Evolutionary conservation across 2,113 vertebrate species (phyloP).

Genomic region (Gambusia affinis): DNA sequence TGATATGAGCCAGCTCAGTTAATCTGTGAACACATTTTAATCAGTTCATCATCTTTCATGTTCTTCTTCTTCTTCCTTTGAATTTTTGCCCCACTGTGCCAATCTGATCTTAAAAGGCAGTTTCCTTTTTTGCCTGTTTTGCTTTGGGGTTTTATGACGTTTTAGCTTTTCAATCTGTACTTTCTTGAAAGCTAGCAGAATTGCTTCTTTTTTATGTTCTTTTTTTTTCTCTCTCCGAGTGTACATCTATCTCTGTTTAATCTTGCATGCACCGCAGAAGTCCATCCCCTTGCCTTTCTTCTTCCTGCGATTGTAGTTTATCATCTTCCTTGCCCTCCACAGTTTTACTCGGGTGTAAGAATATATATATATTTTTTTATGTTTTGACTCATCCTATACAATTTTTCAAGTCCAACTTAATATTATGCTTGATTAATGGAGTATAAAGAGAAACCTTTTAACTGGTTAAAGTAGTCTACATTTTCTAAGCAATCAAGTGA

Average conservation of each 20-base stretch:
- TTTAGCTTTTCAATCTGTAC: slow-evolving; percentile 21
- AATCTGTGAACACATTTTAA: slow-evolving; percentile 16
- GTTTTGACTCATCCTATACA: too few relatives aligned
- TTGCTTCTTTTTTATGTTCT: slow-evolving; percentile 28
- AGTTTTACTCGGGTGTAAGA: too few relatives aligned
- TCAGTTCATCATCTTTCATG: slow-evolving; percentile 23
- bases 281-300: slow-evolving; percentile 14
- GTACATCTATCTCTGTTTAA: slow-evolving; percentile 50
- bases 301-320: slow-evolving; percentile 12
- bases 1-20: not conserved
- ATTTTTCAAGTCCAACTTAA: too few relatives aligned
- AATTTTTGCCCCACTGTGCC: slow-evolving; percentile 21
- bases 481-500: not conserved
- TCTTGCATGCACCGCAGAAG: slow-evolving; percentile 46
- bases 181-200: slow-evolving; percentile 35
- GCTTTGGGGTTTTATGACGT: slow-evolving; percentile 24
- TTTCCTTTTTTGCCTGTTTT: slow-evolving; percentile 38
- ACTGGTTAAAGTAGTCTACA: not conserved
- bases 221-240: slow-evolving; percentile 25
- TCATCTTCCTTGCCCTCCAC: slow-evolving; percentile 35
- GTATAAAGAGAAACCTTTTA: not conserved
- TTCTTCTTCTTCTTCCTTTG: slow-evolving; percentile 8
- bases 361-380: too few relatives aligned
- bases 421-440: too few relatives aligned
- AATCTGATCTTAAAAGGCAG: slow-evolving; percentile 23